Conservation (phyloP, 2,113 vertebrate genomes). For the Xyrauchen texanus region DNA sequence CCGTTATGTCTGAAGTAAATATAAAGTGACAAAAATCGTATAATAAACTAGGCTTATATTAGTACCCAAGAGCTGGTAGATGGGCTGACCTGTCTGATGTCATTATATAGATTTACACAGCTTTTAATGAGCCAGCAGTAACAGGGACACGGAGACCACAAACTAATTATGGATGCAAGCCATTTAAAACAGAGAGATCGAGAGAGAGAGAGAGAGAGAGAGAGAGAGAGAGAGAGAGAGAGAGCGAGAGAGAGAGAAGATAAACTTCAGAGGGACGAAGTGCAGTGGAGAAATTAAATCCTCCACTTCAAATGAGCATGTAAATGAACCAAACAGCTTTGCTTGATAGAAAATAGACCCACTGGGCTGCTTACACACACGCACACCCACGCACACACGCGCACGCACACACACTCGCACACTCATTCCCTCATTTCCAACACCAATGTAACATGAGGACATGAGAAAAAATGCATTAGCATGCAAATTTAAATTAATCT, state of each 20-base stretch:
- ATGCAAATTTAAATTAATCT: too few species aligned
- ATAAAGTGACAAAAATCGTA: too few species aligned
- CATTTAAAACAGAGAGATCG: slow-evolving; percentile 9
- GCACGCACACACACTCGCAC: not conserved
- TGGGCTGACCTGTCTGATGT: not conserved
- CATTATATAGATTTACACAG: slow-evolving; percentile 49
- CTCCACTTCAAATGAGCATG: slow-evolving; percentile 66
- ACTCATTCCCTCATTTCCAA: not conserved
- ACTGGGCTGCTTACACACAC: slow-evolving; percentile 11
- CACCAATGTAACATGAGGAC: not conserved
- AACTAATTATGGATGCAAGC: slow-evolving; percentile 59
- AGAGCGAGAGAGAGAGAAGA: not conserved
- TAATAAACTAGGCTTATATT: not conserved
- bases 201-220: not conserved
- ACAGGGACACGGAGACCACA: slow-evolving; percentile 58
- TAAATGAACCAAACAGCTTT: slow-evolving; percentile 55
- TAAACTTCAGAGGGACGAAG: slow-evolving; percentile 14
- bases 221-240: not conserved
- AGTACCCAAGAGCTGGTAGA: not conserved
- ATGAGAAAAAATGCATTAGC: not conserved
- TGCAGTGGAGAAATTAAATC: slow-evolving; percentile 61
- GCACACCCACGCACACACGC: not conserved
- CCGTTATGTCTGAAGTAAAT: too few species aligned
- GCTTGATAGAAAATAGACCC: slow-evolving; percentile 18
- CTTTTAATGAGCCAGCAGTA: slow-evolving; percentile 66